Conservation (phyloP, 2,113 vertebrate species). For the Paramormyrops kingsleyae region DNA sequence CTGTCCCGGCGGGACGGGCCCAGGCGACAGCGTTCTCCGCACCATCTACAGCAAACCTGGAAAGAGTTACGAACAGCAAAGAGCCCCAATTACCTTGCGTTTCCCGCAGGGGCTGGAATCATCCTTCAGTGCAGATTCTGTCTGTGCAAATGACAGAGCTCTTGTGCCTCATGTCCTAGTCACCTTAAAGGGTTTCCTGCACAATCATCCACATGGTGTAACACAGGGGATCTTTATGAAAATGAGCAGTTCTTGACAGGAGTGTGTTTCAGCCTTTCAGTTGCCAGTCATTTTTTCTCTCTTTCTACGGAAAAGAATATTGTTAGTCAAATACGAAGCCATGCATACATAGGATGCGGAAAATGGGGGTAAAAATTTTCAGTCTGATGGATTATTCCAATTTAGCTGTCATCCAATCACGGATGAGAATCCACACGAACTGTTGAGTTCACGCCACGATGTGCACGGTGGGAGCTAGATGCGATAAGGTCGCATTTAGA, state of each 20-base stretch:
- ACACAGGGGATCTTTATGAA: neutral
- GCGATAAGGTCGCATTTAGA: neutral
- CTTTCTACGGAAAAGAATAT: neutral
- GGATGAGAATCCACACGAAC: neutral
- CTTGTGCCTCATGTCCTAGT: neutral
- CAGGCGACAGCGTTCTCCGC: neutral
- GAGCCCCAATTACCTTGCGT: neutral
- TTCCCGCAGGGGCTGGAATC: neutral
- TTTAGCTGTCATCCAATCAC: neutral
- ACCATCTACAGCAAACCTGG: neutral
- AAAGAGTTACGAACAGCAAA: neutral
- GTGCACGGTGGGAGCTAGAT: neutral
- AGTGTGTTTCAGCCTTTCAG: neutral
- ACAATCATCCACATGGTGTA: neutral
- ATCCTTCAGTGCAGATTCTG: neutral
- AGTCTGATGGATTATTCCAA: neutral
- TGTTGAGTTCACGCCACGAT: neutral
- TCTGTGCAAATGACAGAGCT: neutral
- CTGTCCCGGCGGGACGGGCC: neutral
- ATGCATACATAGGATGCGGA: neutral
- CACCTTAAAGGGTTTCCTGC: neutral
- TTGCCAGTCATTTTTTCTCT: neutral
- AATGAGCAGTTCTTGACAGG: neutral
- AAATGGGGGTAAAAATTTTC: neutral
- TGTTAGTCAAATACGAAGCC: neutral